Evolutionary conservation across 2,113 vertebrate genomes (phyloP), one percentile per base, ranked within the genome.

Genomic region (Taurulus bubalis): DNA sequence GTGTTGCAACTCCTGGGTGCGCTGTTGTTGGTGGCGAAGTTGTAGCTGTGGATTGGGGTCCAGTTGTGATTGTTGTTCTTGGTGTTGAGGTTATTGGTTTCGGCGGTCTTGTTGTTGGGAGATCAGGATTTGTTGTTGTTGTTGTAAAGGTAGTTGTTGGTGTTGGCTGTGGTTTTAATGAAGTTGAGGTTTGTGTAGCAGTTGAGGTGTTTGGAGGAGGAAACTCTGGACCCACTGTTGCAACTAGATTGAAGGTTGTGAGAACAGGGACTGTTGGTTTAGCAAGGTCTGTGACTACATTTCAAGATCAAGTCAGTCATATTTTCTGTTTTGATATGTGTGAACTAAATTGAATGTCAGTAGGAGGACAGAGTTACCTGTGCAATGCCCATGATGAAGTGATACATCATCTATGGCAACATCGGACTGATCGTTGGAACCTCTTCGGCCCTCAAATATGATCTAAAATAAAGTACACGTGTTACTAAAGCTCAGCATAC

Each of bases 391-490:
- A 10, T 2, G 62, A 26, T 68, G 68, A 67, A 96, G 6, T n/a
- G 87, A 93, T 8, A 97, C 24, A 47, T 97, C 96, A 84, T 97
- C 96, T 80, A 97, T 58, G 0, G 96, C 96, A 60, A 96, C 58
- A 75, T 96, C 90, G 38, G 95, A 95, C 26, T 70, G 70, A 49
- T 85, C 42, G 38, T 91, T 93, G 64, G 94, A 92, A 62, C 96
- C 95, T 91, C 89, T 92, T 42, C 90, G 71, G 3, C 94, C 96
- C 53, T 96, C 95, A 89, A 96, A 92, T 62, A 96, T 70, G 34
- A 97, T 92, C 96, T 97, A 42, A 73, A 62, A 68, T 24, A 3
- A 66, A 68, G 26, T 72, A 14, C 24, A 77, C 22, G 34, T 10
- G 65, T 74, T 53, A 47, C 12, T 40, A 16, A 45, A 63, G 32